Percentiles rank a stretch among this genome's conserved stretches.
Evolutionary conservation across 2,113 vertebrate genomes (phyloP).

Genomic region (Trinectes maculatus): DNA sequence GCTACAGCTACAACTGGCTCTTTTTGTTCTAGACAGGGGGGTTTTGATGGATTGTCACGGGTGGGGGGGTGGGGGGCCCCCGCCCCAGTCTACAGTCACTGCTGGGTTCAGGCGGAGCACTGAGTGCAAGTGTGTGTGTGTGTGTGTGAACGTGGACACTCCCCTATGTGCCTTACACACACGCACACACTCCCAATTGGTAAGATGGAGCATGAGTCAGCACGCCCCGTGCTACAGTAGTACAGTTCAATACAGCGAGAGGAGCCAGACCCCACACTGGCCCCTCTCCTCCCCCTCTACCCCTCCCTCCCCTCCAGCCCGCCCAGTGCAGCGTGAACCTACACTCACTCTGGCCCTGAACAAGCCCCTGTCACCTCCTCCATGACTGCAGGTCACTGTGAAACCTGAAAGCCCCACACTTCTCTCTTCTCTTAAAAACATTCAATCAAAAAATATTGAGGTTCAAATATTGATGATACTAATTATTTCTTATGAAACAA

Average conservation of each 20-base stretch:
- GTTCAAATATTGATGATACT: too few species aligned
- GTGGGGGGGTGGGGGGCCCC: constrained; percentile 40
- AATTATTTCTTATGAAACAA: too few species aligned
- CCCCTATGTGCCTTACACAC: too few species aligned
- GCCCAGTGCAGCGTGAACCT: constrained; percentile 55
- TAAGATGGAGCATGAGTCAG: constrained; percentile 84
- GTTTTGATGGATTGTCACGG: constrained; percentile 79
- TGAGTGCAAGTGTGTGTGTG: constrained; percentile 72
- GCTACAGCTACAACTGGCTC: constrained; percentile 72
- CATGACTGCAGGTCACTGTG: constrained; percentile 22
- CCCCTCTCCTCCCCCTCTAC: constrained; percentile 55
- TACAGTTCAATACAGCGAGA: constrained; percentile 71
- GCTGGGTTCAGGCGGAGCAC: constrained; percentile 81
- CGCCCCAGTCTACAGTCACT: constrained; percentile 71
- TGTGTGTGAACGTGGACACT: too few species aligned
- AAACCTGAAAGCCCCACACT: constrained; percentile 3
- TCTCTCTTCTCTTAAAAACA: neutral
- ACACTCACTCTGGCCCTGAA: constrained; percentile 66
- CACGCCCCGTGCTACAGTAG: constrained; percentile 76
- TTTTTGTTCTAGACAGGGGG: constrained; percentile 77
- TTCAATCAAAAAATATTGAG: neutral
- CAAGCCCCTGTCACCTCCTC: constrained; percentile 58
- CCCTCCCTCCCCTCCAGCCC: constrained; percentile 56
- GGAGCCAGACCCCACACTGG: constrained; percentile 75
- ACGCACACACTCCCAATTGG: constrained; percentile 73